phyloP scores from a whole-genome alignment of 92 coral and sea anemone genomes.

The Virgularia gustaviana region DNA sequence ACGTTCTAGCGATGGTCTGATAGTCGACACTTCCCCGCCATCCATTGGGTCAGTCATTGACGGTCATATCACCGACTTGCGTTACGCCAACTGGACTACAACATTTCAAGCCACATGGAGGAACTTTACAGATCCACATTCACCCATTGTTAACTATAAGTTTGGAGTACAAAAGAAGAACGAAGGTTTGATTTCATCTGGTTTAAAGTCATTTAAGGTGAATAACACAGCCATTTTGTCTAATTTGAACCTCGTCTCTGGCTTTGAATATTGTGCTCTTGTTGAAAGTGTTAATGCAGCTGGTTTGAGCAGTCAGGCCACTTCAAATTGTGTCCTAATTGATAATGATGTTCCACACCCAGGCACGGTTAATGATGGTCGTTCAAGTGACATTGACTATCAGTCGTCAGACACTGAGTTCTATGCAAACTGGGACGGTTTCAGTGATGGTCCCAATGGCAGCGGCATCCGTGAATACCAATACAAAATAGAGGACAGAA shows the following conservation, averaged over 20 bases:
- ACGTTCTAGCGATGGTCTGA: slow-evolving; percentile 72
- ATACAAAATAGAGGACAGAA: slow-evolving; percentile 61
- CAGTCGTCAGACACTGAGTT: slow-evolving; percentile 71
- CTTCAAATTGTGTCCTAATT: slow-evolving; percentile 81
- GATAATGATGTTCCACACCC: slow-evolving; percentile 82
- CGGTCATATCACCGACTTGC: slow-evolving; percentile 64
- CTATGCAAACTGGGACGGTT: slow-evolving; percentile 88
- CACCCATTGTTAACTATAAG: slow-evolving; percentile 69
- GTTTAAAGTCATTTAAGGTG: slow-evolving; percentile 2
- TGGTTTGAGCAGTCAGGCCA: slow-evolving; percentile 61
- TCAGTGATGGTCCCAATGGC: slow-evolving; percentile 72
- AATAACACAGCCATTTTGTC: slow-evolving; percentile 50
- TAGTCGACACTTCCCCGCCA: slow-evolving; percentile 77
- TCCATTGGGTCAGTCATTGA: slow-evolving; percentile 61
- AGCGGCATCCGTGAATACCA: slow-evolving; percentile 83
- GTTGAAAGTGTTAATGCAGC: slow-evolving; percentile 83
- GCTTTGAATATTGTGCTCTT: slow-evolving; percentile 79
- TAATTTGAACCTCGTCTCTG: slow-evolving; percentile 71
- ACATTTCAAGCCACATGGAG: slow-evolving; percentile 79
- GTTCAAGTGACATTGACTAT: slow-evolving; percentile 62
- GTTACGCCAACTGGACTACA: slow-evolving; percentile 78
- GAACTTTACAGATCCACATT: slow-evolving; percentile 71
- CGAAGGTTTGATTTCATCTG: slow-evolving; percentile 52
- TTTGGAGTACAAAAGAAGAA: slow-evolving; percentile 68
- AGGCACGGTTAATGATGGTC: slow-evolving; percentile 82